phyloP scores from a whole-genome alignment of 2,888 invertebrate species.

The Netelia virgata region DNA sequence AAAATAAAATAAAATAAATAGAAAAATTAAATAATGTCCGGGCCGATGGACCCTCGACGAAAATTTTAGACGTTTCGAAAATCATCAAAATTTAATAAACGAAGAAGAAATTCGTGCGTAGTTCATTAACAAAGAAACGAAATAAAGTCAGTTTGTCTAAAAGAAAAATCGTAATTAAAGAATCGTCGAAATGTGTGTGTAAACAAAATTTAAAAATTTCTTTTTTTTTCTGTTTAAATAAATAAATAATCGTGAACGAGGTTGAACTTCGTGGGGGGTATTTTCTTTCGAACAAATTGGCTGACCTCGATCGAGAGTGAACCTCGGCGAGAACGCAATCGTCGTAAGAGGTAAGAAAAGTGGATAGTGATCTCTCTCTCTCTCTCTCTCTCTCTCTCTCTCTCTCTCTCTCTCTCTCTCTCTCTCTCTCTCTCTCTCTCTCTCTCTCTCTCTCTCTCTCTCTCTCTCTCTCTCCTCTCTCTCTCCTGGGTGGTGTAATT shows the following conservation, averaged over 20 bases:
- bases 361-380: not conserved
- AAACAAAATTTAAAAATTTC: not conserved
- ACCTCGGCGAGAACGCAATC: constrained; percentile 55
- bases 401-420: too few relatives aligned
- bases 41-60: not conserved
- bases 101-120: not conserved
- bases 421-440: too few relatives aligned
- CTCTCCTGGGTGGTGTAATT: constrained; percentile 7
- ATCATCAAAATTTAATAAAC: not conserved
- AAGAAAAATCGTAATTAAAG: not conserved
- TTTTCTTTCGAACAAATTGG: constrained; percentile 37
- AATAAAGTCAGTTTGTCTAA: not conserved
- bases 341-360: constrained; percentile 62
- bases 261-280: constrained; percentile 22
- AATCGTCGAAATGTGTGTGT: not conserved
- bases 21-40: not conserved
- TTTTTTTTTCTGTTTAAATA: too few relatives aligned
- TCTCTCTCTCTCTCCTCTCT: too few relatives aligned
- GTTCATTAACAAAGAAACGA: not conserved
- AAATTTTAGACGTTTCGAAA: not conserved
- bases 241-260: constrained; percentile 12
- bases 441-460: too few relatives aligned
- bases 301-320: constrained; percentile 60
- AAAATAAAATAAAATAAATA: not conserved
- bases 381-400: too few relatives aligned